Evolutionary conservation across 2,888 invertebrate genomes (phyloP), one percentile per base, ranked within the genome.

Genomic region (Halictus quadricinctus): DNA sequence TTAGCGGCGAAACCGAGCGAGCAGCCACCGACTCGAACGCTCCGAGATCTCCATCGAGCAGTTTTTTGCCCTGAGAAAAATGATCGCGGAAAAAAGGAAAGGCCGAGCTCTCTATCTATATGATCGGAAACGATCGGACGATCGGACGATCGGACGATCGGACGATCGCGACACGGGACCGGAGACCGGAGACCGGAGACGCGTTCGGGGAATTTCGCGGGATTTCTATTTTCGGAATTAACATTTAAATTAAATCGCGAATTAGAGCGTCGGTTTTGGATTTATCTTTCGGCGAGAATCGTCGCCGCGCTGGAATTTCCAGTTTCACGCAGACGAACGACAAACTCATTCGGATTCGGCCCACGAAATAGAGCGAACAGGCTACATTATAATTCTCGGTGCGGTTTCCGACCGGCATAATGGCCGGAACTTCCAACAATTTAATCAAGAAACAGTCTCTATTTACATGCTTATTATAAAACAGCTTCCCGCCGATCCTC

Each of bases 201-300:
- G 29, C 75, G 50, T 29, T 29, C 29, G 64, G 15, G 66, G 15
- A 72, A 43, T 48, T 48, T 15, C 50, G 48, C 54, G 5, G 64
- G 43, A 69, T 80, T 75, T 85, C 80, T 80, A 64, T 85, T 78
- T 69, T 58, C 43, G 21, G 43, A 74, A 85, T 85, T 85, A 85
- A 75, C 85, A 85, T 85, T 85, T 85, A 85, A 85, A 85, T 85
- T 50, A 85, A 76, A 80, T 72, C 58, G 66, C 85, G 75, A 85
- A 85, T 85, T 85, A 85, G 85, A 78, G 58, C 72, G 80, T 58
- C 74, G 41, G 72, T 85, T 80, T 85, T 76, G 72, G 75, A 85
- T 85, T 85, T 85, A 85, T 85, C 85, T 85, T 85, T 58, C 58
- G 69, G 8, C 36, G 72, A 21, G 58, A 43, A 21, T 60, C 77